phyloP scores from a whole-genome alignment of 2,888 invertebrate genomes.

The Leptopterna dolabrata region DNA sequence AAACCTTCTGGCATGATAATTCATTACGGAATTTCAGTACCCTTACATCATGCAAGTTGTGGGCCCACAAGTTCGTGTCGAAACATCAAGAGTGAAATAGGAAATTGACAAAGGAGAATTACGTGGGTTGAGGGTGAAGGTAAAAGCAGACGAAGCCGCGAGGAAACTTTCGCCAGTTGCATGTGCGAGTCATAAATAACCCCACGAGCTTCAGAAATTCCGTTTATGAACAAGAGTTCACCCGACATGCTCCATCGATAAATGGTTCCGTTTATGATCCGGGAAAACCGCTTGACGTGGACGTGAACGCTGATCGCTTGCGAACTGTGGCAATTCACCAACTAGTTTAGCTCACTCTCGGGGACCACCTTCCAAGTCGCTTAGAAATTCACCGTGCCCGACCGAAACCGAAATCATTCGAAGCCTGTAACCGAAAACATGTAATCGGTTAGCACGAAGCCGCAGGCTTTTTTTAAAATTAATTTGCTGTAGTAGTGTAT shows the following conservation, averaged over 20 bases:
- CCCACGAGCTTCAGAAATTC: neutral
- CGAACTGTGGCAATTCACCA: neutral
- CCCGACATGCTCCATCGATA: neutral
- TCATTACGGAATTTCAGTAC: no score
- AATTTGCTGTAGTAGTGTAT: no score
- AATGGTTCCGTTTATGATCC: neutral
- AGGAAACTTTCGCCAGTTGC: neutral
- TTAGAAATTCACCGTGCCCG: neutral
- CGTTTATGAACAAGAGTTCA: neutral
- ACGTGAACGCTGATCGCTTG: neutral
- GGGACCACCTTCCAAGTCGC: neutral
- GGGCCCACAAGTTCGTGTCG: neutral
- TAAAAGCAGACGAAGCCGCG: neutral
- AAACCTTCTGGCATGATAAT: no score
- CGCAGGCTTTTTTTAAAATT: no score
- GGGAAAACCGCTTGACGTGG: neutral
- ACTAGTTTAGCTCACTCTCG: neutral
- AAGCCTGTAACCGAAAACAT: no score
- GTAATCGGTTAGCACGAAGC: no score
- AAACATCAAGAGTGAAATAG: neutral
- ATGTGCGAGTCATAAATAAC: neutral
- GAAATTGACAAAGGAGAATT: neutral
- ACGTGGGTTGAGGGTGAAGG: neutral
- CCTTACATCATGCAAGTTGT: no score
- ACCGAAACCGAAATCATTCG: neutral